Percentiles rank a stretch among this genome's conserved stretches.
These are phyloP conservation scores for Elephas maximus DNA, from an alignment of 2,113 vertebrate genomes.

Conservation along the genomic window DNA sequence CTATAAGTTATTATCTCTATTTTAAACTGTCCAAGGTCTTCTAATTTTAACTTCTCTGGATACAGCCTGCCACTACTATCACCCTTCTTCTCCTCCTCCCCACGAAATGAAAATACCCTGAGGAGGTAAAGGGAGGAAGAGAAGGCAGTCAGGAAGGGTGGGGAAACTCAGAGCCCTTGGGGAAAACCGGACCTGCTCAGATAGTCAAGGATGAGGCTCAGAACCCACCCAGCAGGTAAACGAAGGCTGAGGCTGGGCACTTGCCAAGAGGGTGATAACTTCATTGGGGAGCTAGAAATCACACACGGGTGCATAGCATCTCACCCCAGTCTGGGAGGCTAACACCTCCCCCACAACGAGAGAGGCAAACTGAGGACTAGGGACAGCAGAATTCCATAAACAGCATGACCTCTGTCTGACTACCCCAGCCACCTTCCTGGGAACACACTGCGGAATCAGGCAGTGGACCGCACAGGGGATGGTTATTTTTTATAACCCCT, in stretches of 20 bases:
- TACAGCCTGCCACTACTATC: neutral
- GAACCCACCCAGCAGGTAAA: neutral
- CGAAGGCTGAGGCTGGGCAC: neutral
- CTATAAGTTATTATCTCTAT: neutral
- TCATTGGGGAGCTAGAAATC: neutral
- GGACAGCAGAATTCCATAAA: neutral
- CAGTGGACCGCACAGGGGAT: fast-evolving
- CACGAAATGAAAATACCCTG: neutral
- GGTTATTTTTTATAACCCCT: neutral
- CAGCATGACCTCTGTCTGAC: neutral
- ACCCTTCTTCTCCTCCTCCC: neutral
- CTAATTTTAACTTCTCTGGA: neutral
- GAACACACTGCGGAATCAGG: too few species aligned
- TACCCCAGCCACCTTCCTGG: neutral
- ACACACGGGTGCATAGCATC: neutral
- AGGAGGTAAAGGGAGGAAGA: neutral
- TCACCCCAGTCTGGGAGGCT: neutral
- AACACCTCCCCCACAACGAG: neutral
- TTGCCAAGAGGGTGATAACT: neutral
- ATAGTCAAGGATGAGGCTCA: neutral
- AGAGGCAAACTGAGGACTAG: neutral
- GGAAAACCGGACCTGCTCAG: neutral
- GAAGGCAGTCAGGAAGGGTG: neutral
- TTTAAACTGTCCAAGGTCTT: neutral
- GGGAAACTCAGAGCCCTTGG: neutral